phyloP scores from a whole-genome alignment of 2,113 vertebrate species.

The Mustelus asterias region DNA sequence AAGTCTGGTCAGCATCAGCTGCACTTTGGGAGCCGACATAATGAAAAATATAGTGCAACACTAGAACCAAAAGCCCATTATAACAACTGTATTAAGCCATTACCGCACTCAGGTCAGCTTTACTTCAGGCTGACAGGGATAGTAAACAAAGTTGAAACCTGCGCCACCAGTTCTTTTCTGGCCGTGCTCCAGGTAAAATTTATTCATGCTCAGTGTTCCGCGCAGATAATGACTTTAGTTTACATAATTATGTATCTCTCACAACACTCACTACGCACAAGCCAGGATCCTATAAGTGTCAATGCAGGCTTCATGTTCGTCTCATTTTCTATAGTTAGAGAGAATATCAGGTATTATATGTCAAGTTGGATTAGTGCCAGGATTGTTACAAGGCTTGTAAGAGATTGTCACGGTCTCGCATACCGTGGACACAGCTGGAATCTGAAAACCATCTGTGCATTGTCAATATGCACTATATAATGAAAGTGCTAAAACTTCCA shows the following conservation, averaged over 20 bases:
- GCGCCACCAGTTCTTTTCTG: background rate
- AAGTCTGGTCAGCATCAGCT: background rate
- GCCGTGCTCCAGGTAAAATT: background rate
- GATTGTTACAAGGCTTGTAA: background rate
- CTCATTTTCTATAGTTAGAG: background rate
- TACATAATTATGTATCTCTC: background rate
- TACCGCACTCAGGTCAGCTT: background rate
- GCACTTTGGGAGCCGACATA: background rate
- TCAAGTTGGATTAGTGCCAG: background rate
- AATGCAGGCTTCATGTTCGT: background rate
- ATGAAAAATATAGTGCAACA: background rate
- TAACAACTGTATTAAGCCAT: background rate
- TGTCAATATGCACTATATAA: constrained; percentile 15
- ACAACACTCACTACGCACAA: background rate
- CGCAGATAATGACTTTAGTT: background rate
- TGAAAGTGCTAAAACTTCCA: constrained; percentile 20
- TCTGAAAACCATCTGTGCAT: background rate
- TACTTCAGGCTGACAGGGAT: constrained; percentile 17
- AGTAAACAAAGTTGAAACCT: background rate
- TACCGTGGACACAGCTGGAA: background rate
- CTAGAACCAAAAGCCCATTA: background rate
- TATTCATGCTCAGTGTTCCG: background rate
- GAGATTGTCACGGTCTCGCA: background rate
- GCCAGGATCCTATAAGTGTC: background rate
- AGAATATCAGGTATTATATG: background rate